Evolutionary conservation across 2,113 vertebrate genomes (phyloP).

Genomic region (Amphilophus citrinellus): DNA sequence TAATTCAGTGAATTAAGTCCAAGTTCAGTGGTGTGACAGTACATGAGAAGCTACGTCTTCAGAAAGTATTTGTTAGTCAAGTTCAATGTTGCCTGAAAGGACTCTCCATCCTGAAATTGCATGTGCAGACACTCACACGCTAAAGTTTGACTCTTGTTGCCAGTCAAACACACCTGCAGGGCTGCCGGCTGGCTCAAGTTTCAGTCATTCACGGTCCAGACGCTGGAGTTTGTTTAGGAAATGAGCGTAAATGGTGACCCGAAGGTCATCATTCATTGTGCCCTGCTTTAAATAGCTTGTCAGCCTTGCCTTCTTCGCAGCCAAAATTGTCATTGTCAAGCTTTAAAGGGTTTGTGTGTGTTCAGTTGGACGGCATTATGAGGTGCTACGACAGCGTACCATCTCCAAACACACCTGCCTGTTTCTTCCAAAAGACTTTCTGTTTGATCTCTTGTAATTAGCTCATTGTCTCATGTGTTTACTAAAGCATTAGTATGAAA

Average conservation of each 20-base stretch:
- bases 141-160: conserved; percentile 48
- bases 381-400: conserved; percentile 43
- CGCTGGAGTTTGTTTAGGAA: conserved; percentile 80
- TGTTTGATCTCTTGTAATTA: conserved; percentile 55
- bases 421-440: conserved; percentile 50
- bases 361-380: conserved; percentile 65
- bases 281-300: conserved; percentile 62
- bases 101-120: background rate
- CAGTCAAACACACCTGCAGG: conserved; percentile 80
- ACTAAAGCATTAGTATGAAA: conserved; percentile 44
- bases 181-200: conserved; percentile 64
- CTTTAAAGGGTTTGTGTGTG: conserved; percentile 66
- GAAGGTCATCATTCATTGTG: conserved; percentile 72
- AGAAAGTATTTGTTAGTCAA: background rate
- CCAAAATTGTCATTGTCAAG: conserved; percentile 67
- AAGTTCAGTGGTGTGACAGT: background rate
- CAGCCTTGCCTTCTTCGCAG: conserved; percentile 55
- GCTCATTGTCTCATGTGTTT: conserved; percentile 57
- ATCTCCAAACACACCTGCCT: conserved; percentile 82
- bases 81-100: conserved; percentile 25
- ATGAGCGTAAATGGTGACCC: conserved; percentile 76
- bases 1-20: background rate
- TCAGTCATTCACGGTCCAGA: conserved; percentile 67
- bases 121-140: conserved; percentile 11
- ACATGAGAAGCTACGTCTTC: background rate